phyloP scores from a whole-genome alignment of 2,888 invertebrate genomes.

The Sarcophaga rosellei region DNA sequence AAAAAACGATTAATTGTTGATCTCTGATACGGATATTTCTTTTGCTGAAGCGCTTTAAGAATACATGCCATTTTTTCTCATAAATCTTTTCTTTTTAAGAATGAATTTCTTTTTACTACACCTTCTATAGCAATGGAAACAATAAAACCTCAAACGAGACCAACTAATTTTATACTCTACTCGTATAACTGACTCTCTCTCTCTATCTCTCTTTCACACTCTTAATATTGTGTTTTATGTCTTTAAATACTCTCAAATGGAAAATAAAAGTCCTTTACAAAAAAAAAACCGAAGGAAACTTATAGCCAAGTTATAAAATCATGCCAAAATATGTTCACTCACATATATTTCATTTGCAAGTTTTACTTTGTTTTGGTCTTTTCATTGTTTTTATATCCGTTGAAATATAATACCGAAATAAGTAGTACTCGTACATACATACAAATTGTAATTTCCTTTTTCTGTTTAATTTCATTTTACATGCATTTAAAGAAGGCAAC shows the following conservation, averaged over 20 bases:
- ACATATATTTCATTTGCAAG: not conserved
- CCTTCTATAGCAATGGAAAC: not conserved
- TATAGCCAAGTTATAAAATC: not conserved
- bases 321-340: not conserved
- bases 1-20: too few species aligned
- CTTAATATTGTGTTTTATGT: not conserved
- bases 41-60: too few species aligned
- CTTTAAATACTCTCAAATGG: not conserved
- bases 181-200: not conserved
- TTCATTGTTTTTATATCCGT: constrained; percentile 38
- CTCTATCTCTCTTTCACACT: too few species aligned
- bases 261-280: not conserved
- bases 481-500: not conserved
- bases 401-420: constrained; percentile 47
- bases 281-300: not conserved
- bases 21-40: too few species aligned
- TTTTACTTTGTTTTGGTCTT: constrained; percentile 21
- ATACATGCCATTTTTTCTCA: too few species aligned
- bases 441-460: not conserved
- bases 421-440: constrained; percentile 30
- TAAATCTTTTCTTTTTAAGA: too few species aligned
- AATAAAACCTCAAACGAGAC: not conserved
- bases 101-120: too few species aligned
- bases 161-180: not conserved
- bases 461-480: not conserved